Base-by-base conservation (phyloP, 2,113 vertebrate species). In the Myrmophylax atrothorax region DNA sequence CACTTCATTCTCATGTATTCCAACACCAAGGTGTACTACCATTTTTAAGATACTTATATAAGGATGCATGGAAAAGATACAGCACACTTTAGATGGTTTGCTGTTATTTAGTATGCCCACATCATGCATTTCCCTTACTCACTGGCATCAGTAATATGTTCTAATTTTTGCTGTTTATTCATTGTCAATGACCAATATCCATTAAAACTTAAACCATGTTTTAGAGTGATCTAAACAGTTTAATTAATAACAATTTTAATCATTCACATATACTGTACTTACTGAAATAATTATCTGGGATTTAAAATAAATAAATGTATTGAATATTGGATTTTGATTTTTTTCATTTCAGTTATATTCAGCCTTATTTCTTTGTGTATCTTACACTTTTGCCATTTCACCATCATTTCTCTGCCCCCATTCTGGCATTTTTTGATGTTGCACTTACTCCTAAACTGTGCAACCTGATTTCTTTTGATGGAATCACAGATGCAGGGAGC, bases 401-500 rank as follows among this genome's bases (percentile, higher is more conserved):
- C 7, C 15, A 55, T 77, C 25, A 92, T 93, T 94, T 96, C 69
- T 91, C 62, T 92, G 56, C 89, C 46, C 78, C 15, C 28, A 52
- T 29, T 92, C 84, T 28, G 33, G 12, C 66, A 20, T 81, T 90
- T 96, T 78, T 90, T 96, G 37, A 75, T 80, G 81, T 89, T 90
- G 44, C 24, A 50, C 53, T 96, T 87, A 94, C 85, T 97, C 56
- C 50, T 96, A 90, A 63, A 69, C 68, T 93, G 31, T 64, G 31
- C 42, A 94, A 67, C 20, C 76, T 95, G 75, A 96, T 96, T 97
- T 97, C 63, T 96, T 97, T 84, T 96, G 83, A 81, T 87, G 89
- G 72, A 88, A 91, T 46, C 70, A 74, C 59, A 96, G 52, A 77
- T 93, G 33, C 77, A 97, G 67, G 29, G 52, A 93, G 25, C 66